Percentiles rank a stretch among this genome's conserved stretches.
Conservation (phyloP, 2,888 invertebrate genomes). For the Microplitis deprimator region DNA sequence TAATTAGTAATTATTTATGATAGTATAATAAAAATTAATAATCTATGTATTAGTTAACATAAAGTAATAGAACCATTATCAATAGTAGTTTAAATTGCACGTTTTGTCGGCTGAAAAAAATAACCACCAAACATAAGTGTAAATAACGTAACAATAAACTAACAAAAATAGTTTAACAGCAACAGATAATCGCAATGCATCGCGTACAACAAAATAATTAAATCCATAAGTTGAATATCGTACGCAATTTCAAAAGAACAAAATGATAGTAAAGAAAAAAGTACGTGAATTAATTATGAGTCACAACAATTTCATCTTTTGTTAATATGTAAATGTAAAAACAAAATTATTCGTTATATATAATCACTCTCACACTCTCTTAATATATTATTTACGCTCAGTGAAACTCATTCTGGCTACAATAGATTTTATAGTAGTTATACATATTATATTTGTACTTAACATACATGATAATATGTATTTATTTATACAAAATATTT, state of each 20-base stretch:
- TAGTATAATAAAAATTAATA: neutral
- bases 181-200: slow-evolving; percentile 2
- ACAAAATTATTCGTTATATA: neutral
- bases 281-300: neutral
- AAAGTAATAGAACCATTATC: neutral
- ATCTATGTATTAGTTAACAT: neutral
- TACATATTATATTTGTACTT: slow-evolving; percentile 64
- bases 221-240: neutral
- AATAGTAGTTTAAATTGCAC: neutral
- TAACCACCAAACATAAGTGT: slow-evolving; percentile 15
- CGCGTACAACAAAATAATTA: neutral
- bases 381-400: slow-evolving; percentile 18
- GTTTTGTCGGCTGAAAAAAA: neutral
- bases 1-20: neutral
- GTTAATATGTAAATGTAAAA: slow-evolving; percentile 4
- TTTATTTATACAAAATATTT: slow-evolving; percentile 66
- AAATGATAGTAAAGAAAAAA: neutral
- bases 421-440: slow-evolving; percentile 33
- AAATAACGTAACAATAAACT: slow-evolving; percentile 1
- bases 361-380: slow-evolving; percentile 34
- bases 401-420: slow-evolving; percentile 28
- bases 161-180: neutral
- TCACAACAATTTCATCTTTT: neutral
- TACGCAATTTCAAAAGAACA: neutral
- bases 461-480: slow-evolving; percentile 54